Conservation (phyloP, 2,888 invertebrate genomes). For the Orthosia incerta region DNA sequence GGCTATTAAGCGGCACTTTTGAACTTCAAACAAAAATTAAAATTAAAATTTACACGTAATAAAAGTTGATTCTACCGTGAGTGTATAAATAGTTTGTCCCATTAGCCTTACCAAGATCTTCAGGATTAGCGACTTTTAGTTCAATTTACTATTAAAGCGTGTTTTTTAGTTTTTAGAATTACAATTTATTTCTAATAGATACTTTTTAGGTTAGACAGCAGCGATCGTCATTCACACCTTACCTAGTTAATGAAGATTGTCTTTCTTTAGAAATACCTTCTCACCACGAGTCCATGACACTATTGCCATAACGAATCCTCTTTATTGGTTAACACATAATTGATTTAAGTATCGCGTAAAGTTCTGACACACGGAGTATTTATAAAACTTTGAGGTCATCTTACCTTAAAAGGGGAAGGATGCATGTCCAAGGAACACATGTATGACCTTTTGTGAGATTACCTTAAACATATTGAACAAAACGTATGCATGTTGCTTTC, state of each 20-base stretch:
- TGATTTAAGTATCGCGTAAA: slow-evolving; percentile 45
- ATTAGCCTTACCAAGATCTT: too few species aligned
- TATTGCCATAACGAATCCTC: slow-evolving; percentile 24
- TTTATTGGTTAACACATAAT: slow-evolving; percentile 39
- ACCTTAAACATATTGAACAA: slow-evolving; percentile 34
- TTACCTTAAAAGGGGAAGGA: slow-evolving; percentile 59
- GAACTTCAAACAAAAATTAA: too few species aligned
- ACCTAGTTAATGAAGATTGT: not conserved
- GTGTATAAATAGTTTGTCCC: too few species aligned
- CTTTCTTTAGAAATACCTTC: slow-evolving; percentile 10
- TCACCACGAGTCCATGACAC: slow-evolving; percentile 49
- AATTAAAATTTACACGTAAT: too few species aligned
- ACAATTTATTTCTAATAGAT: too few species aligned
- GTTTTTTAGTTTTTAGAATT: too few species aligned
- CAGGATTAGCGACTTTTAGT: too few species aligned
- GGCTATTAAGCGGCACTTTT: too few species aligned
- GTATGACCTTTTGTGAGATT: slow-evolving; percentile 50
- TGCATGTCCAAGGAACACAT: slow-evolving; percentile 58
- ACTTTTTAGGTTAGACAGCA: not conserved
- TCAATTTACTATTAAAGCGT: too few species aligned
- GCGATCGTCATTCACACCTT: not conserved
- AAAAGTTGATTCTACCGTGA: too few species aligned
- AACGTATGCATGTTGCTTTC: slow-evolving; percentile 35
- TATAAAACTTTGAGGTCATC: slow-evolving; percentile 43
- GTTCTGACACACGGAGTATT: slow-evolving; percentile 36